phyloP scores from a whole-genome alignment of 2,797 vertebrate species.

The Pantherophis vulpinus region DNA sequence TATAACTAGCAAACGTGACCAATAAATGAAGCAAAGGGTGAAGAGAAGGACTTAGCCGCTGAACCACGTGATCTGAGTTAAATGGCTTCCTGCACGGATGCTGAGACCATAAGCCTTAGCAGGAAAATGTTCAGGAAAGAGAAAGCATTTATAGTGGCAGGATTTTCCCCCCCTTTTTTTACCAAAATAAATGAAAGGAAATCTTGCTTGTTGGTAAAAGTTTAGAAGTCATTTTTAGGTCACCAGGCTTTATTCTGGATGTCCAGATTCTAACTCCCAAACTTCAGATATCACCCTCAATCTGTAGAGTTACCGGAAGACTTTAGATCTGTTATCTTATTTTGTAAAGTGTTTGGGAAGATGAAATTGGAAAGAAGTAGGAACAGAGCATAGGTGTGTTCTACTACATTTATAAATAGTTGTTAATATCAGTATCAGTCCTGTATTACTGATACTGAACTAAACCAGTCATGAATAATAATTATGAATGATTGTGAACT shows the following conservation, averaged over 20 bases:
- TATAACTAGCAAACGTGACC: constrained; percentile 65
- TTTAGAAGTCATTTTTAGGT: neutral
- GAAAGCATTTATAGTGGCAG: constrained; percentile 61
- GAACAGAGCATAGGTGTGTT: neutral
- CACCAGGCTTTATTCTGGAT: neutral
- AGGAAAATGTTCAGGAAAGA: constrained; percentile 67
- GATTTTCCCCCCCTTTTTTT: constrained; percentile 20
- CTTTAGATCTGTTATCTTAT: neutral
- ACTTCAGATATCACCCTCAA: neutral
- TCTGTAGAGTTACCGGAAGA: neutral
- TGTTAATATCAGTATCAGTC: neutral
- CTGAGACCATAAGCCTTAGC: constrained; percentile 61
- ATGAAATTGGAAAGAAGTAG: neutral
- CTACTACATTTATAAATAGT: neutral
- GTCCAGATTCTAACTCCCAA: neutral
- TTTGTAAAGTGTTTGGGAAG: neutral
- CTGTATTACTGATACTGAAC: neutral
- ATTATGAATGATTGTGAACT: neutral
- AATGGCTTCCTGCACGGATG: constrained; percentile 67
- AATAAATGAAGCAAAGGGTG: constrained; percentile 30
- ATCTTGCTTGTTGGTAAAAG: neutral
- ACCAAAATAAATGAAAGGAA: constrained; percentile 69
- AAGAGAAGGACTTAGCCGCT: constrained; percentile 4
- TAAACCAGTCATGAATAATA: neutral
- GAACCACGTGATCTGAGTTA: constrained; percentile 41